A percentile compares a stretch with the other conserved stretches of the same genome.
Conservation (phyloP, 2,888 invertebrate species). For the Pogonocherus hispidulus region DNA sequence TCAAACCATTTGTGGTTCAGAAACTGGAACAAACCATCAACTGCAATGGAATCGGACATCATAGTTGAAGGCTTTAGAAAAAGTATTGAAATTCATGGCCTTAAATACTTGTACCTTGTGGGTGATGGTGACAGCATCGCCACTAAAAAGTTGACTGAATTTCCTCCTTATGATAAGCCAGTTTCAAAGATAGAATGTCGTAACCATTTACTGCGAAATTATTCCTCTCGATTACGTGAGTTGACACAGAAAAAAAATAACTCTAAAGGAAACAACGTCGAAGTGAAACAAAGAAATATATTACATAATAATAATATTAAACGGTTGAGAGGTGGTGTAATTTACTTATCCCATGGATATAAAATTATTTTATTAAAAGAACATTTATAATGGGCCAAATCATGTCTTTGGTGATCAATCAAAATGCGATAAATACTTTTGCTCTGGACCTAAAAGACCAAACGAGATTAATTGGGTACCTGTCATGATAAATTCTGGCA, state of each 20-base stretch:
- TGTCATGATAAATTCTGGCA: not conserved
- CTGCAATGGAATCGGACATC: too few relatives aligned
- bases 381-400: not conserved
- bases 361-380: too few relatives aligned
- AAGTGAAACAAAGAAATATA: not conserved
- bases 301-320: not conserved
- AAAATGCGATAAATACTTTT: not conserved
- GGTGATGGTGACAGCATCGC: slow-evolving; percentile 17
- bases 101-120: slow-evolving; percentile 4
- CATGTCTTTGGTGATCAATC: slow-evolving; percentile 3
- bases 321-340: not conserved
- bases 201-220: slow-evolving; percentile 18
- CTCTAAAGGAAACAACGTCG: not conserved
- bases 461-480: not conserved
- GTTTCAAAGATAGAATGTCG: slow-evolving; percentile 13
- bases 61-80: too few relatives aligned
- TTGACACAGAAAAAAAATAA: not conserved
- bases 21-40: too few relatives aligned
- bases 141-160: not conserved
- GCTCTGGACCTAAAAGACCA: not conserved
- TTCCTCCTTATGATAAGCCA: slow-evolving; percentile 11
- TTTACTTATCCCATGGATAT: not conserved
- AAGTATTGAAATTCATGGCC: too few relatives aligned
- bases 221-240: slow-evolving; percentile 1
- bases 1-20: not conserved